Evolutionary conservation across 2,888 invertebrate genomes (phyloP), one percentile per base, ranked within the genome.

Genomic region (Drosophila bunnanda): DNA sequence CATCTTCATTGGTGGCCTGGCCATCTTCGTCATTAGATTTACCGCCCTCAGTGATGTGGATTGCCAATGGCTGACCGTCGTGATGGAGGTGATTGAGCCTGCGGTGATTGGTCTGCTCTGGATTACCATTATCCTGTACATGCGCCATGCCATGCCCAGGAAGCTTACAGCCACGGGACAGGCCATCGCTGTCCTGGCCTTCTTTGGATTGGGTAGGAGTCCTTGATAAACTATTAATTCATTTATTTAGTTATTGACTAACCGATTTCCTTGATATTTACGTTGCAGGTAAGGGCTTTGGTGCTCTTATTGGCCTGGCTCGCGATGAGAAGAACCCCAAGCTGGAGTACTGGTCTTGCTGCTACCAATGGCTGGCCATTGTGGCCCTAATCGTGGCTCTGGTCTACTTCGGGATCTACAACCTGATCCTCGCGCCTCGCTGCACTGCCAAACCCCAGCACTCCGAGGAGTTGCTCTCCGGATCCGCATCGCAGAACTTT

Each of bases 1-100:
- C 91, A 94, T 97, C 60, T 94, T 97, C 83, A 97, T 97, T 82
- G 94, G 95, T 70, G 96, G 96, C n/a, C 96, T 97, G 90, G 95
- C 96, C 10, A 94, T 96, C 84, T 97, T 96, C 91, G 96, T 96
- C 74, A 93, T 97, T 61, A 94, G 96, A 56, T 96, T 95, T 87
- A 94, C 95, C 80, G 95, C 94, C 60, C 89, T 95, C 58, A 94
- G 94, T 12, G 93, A 93, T 30, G 65, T 68, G 17, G 93, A 94
- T 62, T 95, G 95, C 67, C 58, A 87, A 9, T 94, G 94, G 92
- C 94, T 95, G 93, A 93, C 96, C n/a, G 92, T 96, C 46, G 92
- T 95, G 41, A 94, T 95, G 90, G 96, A 96, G 91, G 93, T 94
- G 53, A 91, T 96, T 76, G 96, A 97, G 91, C 95, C 96, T 70